Percentiles rank a stretch among this genome's conserved stretches.
Evolutionary conservation across 2,797 vertebrate genomes (phyloP).

Genomic region (Megaceryle alcyon): DNA sequence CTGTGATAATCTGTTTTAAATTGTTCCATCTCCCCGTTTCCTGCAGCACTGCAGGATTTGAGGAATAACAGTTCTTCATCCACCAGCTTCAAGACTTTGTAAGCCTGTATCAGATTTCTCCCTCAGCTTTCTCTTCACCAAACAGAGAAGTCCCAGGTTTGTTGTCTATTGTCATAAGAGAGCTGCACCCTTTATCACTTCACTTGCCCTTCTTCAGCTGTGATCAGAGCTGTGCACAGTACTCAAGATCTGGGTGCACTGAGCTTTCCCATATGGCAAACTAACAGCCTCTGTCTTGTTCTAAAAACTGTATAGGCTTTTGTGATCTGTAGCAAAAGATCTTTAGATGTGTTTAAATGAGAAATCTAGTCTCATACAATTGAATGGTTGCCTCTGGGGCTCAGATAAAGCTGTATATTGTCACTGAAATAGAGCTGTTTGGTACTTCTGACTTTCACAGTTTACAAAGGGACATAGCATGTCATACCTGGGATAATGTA

Average conservation of each 20-base stretch:
- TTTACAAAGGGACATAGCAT: not conserved
- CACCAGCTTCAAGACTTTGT: conserved; percentile 18
- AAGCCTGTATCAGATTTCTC: conserved; percentile 15
- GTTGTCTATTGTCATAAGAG: conserved; percentile 7
- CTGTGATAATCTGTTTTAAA: conserved; percentile 37
- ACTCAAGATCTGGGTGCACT: not conserved
- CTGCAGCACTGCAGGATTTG: conserved; percentile 15
- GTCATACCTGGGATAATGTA: not conserved
- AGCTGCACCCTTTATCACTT: conserved; percentile 3
- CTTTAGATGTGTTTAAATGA: conserved; percentile 40
- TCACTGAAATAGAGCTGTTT: conserved; percentile 41
- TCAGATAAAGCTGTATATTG: conserved; percentile 17
- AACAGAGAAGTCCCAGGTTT: not conserved
- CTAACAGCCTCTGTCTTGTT: conserved; percentile 27
- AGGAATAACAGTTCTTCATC: conserved; percentile 25
- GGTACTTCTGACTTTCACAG: not conserved
- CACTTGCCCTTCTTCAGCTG: not conserved
- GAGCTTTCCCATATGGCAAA: conserved; percentile 5
- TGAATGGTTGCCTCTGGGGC: conserved; percentile 38
- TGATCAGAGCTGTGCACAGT: not conserved
- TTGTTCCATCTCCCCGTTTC: conserved; percentile 36
- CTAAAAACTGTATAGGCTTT: conserved; percentile 31
- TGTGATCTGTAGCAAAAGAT: conserved; percentile 27
- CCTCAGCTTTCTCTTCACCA: conserved; percentile 14
- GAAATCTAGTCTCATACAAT: not conserved